Conservation (phyloP, 2,113 vertebrate species). For the Tapirus terrestris region DNA sequence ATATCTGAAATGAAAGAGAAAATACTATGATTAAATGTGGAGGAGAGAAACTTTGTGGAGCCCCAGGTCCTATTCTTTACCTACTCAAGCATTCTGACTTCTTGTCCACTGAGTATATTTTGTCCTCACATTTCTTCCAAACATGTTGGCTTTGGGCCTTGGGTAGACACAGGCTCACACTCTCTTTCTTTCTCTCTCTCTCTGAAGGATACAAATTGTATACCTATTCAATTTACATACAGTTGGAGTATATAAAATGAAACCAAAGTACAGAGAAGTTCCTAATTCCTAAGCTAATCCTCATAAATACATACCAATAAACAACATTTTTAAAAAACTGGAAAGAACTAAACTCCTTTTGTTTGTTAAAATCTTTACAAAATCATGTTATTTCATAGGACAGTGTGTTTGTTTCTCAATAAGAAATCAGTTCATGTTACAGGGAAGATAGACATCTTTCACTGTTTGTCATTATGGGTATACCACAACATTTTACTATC, state of each 20-base stretch:
- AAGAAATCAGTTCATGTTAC: background rate
- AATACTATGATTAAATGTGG: background rate
- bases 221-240: background rate
- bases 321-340: background rate
- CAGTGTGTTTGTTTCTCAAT: background rate
- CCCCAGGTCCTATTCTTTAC: background rate
- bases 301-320: background rate
- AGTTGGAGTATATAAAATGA: slow-evolving; percentile 6
- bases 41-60: background rate
- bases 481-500: background rate
- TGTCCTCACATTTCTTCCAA: background rate
- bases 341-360: background rate
- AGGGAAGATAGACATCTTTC: background rate
- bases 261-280: background rate
- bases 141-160: background rate
- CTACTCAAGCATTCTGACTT: background rate
- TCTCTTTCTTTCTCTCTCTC: background rate
- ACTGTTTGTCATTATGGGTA: background rate
- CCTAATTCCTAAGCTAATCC: background rate
- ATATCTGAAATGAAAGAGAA: background rate
- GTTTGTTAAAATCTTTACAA: background rate
- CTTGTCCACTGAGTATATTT: background rate
- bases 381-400: background rate
- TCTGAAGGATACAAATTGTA: background rate
- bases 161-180: no score